A percentile compares a stretch with the other conserved stretches of the same genome.
These are phyloP conservation scores for Thymelicus sylvestris DNA, from an alignment of 2,888 invertebrate genomes.

Conservation along the genomic window DNA sequence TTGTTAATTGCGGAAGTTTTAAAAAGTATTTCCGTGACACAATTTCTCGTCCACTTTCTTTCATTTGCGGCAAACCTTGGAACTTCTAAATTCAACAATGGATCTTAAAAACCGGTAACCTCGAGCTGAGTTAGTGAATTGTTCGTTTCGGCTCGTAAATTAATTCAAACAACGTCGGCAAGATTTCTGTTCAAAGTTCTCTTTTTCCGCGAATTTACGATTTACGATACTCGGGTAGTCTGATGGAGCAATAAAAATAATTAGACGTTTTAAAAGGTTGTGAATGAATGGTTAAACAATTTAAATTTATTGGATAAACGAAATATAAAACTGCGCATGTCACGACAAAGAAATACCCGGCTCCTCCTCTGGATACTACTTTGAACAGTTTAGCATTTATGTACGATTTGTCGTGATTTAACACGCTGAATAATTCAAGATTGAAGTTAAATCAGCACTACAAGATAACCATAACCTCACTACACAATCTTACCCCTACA, in stretches of 20 bases:
- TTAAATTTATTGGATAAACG: conserved; percentile 39
- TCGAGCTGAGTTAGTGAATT: conserved; percentile 40
- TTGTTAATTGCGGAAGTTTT: conserved; percentile 23
- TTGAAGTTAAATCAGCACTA: too few species aligned
- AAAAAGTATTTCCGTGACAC: conserved; percentile 16
- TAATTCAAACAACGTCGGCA: conserved; percentile 55
- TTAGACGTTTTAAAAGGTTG: conserved; percentile 54
- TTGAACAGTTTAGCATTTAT: too few species aligned
- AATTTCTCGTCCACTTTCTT: conserved; percentile 30
- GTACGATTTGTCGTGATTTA: too few species aligned
- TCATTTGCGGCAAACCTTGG: conserved; percentile 41
- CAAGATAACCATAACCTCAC: too few species aligned
- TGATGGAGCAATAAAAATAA: conserved; percentile 56
- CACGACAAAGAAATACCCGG: neutral
- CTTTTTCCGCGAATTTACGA: conserved; percentile 51
- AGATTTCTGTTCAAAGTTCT: conserved; percentile 41
- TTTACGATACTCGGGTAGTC: conserved; percentile 43
- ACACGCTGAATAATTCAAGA: too few species aligned
- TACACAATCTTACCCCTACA: too few species aligned
- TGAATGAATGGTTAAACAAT: conserved; percentile 44
- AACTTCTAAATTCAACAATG: conserved; percentile 37
- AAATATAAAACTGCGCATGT: conserved; percentile 11
- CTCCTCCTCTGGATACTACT: too few species aligned
- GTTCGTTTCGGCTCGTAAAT: conserved; percentile 51
- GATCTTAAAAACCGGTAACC: conserved; percentile 35